Conservation (phyloP, 23 tunicate genomes). For the Phallusia fumigata region DNA sequence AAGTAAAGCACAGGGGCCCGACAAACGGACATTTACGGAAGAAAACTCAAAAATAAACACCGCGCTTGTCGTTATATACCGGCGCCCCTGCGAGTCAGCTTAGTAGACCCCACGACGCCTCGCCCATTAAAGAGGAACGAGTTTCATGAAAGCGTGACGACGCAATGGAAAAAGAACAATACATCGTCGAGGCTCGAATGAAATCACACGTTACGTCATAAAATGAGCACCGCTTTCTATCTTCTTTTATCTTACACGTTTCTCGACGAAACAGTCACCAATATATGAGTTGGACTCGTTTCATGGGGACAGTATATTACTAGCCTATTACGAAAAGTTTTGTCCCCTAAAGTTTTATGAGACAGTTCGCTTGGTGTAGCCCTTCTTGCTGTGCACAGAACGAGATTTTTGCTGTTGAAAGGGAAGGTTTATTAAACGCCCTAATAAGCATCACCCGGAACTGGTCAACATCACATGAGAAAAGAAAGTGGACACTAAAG, state of each 20-base stretch:
- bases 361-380: too few relatives aligned
- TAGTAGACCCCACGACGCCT: slow-evolving; percentile 56
- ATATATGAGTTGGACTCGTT: neutral
- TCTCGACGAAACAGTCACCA: neutral
- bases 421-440: too few relatives aligned
- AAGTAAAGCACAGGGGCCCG: neutral
- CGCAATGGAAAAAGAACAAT: slow-evolving; percentile 8
- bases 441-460: too few relatives aligned
- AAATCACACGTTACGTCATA: slow-evolving; percentile 8
- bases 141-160: slow-evolving; percentile 8
- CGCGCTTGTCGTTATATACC: slow-evolving; percentile 18
- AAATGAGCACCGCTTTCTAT: slow-evolving; percentile 4
- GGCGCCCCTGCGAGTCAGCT: slow-evolving; percentile 56
- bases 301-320: neutral
- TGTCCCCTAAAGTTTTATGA: too few relatives aligned
- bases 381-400: too few relatives aligned
- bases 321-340: too few relatives aligned
- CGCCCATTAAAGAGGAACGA: slow-evolving; percentile 42
- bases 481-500: too few relatives aligned
- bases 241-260: slow-evolving; percentile 3
- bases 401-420: too few relatives aligned
- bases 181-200: neutral
- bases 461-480: too few relatives aligned
- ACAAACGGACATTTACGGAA: neutral
- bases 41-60: neutral